These are phyloP conservation scores for Ariopsis seemanni DNA, from an alignment of 2,113 vertebrate species.

Conservation along the genomic window DNA sequence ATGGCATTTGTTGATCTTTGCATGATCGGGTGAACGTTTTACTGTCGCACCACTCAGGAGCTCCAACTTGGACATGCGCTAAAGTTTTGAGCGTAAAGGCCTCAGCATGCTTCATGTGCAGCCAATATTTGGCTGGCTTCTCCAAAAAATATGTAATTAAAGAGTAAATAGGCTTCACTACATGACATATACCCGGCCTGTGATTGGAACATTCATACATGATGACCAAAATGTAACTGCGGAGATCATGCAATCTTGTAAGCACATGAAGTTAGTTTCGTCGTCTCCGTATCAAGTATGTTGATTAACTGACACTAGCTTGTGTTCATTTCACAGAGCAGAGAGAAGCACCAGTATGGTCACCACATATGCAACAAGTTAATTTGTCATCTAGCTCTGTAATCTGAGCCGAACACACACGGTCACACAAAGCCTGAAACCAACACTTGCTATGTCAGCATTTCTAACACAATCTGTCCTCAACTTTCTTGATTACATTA, in stretches of 20 bases:
- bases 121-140: background rate
- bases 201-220: background rate
- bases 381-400: background rate
- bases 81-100: background rate
- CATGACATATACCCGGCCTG: background rate
- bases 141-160: background rate
- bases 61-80: background rate
- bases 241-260: background rate
- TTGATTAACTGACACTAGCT: background rate
- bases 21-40: background rate
- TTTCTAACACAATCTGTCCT: background rate
- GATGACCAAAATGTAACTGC: background rate
- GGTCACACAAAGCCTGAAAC: background rate
- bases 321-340: background rate
- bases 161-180: background rate
- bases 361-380: background rate
- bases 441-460: constrained; percentile 9
- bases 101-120: background rate
- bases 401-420: background rate
- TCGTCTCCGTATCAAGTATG: background rate
- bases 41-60: background rate
- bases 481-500: background rate
- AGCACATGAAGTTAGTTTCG: background rate
- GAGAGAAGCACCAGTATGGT: background rate
- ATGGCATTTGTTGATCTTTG: background rate